Conservation (phyloP, 2,888 invertebrate species). For the Phorcus lineatus region DNA sequence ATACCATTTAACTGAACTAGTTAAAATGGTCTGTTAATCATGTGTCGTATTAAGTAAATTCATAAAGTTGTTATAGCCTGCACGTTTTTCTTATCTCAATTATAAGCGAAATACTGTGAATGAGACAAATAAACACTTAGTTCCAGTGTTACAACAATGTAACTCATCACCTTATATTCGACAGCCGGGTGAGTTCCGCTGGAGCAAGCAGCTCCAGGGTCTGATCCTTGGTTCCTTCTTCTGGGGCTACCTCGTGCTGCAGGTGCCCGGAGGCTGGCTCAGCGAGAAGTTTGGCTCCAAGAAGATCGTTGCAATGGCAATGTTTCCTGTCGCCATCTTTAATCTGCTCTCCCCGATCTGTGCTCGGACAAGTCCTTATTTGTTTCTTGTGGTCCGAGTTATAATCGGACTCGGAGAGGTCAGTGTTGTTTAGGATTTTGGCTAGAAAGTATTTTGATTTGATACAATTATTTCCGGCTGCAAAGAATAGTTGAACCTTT, state of each 20-base stretch:
- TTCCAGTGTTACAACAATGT: too few relatives aligned
- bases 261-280: conserved; percentile 62
- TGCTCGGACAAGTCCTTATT: conserved; percentile 56
- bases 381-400: conserved; percentile 54
- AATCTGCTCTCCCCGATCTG: conserved; percentile 56
- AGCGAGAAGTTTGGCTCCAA: conserved; percentile 59
- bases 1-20: too few relatives aligned
- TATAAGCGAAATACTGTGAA: too few relatives aligned
- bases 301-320: conserved; percentile 50
- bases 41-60: too few relatives aligned
- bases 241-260: conserved; percentile 66
- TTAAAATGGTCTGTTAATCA: too few relatives aligned
- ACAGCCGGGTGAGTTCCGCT: conserved; percentile 55
- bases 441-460: too few relatives aligned
- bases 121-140: too few relatives aligned
- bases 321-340: conserved; percentile 60
- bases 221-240: conserved; percentile 64
- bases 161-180: too few relatives aligned
- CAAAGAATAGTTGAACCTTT: too few relatives aligned
- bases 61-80: too few relatives aligned
- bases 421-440: neutral
- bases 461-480: too few relatives aligned
- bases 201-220: conserved; percentile 57
- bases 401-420: conserved; percentile 63
- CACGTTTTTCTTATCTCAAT: too few relatives aligned